A percentile compares a stretch with the other conserved stretches of the same genome.
phyloP scores from a whole-genome alignment of 2,113 vertebrate genomes.

The Seriola quinqueradiata region DNA sequence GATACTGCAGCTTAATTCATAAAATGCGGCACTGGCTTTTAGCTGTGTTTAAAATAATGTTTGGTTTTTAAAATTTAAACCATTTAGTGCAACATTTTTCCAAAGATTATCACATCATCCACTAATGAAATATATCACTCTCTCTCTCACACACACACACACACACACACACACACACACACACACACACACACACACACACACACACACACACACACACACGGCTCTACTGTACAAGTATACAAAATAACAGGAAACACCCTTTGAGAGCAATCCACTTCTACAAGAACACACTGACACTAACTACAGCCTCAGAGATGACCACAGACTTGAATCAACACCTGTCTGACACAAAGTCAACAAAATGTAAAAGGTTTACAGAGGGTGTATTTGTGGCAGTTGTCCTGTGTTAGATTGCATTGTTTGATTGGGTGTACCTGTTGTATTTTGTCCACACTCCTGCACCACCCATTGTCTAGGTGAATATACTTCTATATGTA shows the following conservation, averaged over 20 bases:
- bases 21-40: background rate
- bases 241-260: constrained; percentile 19
- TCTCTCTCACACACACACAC: background rate
- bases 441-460: constrained; percentile 19
- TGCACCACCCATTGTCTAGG: background rate
- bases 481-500: background rate
- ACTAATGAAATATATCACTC: background rate
- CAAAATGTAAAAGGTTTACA: constrained; percentile 17
- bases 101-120: background rate
- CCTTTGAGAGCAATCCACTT: background rate
- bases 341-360: constrained; percentile 42
- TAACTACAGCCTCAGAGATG: background rate
- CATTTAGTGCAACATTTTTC: background rate
- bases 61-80: constrained; percentile 8
- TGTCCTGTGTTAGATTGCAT: background rate
- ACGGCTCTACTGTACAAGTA: background rate
- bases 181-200: background rate
- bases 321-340: constrained; percentile 35
- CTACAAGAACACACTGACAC: background rate
- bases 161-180: background rate
- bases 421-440: constrained; percentile 3
- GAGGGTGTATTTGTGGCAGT: constrained; percentile 6
- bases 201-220: constrained; percentile 8
- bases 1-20: background rate
- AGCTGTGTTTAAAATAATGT: background rate